These are phyloP conservation scores for Triplophysa bombifrons DNA, from an alignment of 2,797 vertebrate genomes.

Conservation along the genomic window DNA sequence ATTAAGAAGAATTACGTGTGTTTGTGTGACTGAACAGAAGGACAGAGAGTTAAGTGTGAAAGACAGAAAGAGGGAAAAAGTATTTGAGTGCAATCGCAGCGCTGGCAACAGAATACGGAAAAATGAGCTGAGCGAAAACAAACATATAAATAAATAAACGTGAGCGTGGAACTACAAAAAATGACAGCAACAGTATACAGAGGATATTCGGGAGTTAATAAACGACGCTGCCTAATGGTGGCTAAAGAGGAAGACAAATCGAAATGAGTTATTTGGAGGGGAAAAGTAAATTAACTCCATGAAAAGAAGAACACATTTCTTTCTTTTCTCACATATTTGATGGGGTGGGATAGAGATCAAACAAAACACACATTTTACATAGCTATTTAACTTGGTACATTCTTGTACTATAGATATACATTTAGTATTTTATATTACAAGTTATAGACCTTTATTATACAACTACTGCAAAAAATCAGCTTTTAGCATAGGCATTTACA, in stretches of 20 bases:
- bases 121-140: constrained; percentile 9
- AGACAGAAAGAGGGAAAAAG: neutral
- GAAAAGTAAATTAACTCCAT: constrained; percentile 17
- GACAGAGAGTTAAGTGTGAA: constrained; percentile 25
- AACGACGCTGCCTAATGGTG: constrained; percentile 37
- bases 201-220: constrained; percentile 39
- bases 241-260: constrained; percentile 41
- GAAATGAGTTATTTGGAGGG: constrained; percentile 11
- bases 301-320: constrained; percentile 27
- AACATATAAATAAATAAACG: constrained; percentile 13
- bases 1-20: constrained; percentile 80
- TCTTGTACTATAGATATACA: too few species aligned
- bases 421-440: too few species aligned
- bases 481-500: too few species aligned
- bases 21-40: constrained; percentile 69
- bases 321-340: constrained; percentile 46
- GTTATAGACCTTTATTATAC: too few species aligned
- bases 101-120: neutral
- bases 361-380: neutral
- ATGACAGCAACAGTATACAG: constrained; percentile 11
- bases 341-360: constrained; percentile 50
- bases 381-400: too few species aligned
- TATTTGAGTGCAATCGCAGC: neutral
- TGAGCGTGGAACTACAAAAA: constrained; percentile 11
- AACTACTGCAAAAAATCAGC: neutral